Conservation (phyloP, 2,113 vertebrate genomes). For the Dipodomys merriami region DNA sequence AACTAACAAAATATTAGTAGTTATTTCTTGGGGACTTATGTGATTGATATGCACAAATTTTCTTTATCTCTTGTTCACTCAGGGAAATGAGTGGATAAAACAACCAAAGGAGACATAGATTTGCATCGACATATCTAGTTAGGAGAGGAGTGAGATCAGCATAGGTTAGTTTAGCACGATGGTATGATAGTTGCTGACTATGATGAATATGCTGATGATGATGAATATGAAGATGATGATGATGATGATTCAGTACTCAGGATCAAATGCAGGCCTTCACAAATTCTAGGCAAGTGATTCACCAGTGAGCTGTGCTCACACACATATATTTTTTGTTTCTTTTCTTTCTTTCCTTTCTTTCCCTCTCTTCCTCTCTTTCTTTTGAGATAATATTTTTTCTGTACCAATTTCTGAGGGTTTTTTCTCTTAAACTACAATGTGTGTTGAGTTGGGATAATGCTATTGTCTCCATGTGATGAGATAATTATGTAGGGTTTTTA, state of each 20-base stretch:
- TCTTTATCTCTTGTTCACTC: background rate
- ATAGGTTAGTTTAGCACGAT: background rate
- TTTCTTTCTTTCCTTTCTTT: too few species aligned
- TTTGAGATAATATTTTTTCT: background rate
- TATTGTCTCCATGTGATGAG: background rate
- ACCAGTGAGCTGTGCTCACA: background rate
- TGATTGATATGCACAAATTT: background rate
- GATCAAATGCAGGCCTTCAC: background rate
- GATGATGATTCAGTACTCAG: background rate
- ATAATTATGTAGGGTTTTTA: background rate
- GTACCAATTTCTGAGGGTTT: background rate
- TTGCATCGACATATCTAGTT: background rate
- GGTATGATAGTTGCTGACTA: background rate
- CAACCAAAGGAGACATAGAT: background rate
- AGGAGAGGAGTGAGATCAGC: background rate
- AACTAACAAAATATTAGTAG: background rate
- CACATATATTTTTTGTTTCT: background rate
- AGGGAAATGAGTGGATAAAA: background rate
- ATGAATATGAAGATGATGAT: too few species aligned
- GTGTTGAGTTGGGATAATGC: background rate
- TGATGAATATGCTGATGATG: too few species aligned
- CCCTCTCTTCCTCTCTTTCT: too few species aligned
- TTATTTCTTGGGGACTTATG: background rate
- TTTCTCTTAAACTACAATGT: background rate
- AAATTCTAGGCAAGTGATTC: background rate